Evolutionary conservation across 2,888 invertebrate species (phyloP).

Genomic region (Cenopis cana): DNA sequence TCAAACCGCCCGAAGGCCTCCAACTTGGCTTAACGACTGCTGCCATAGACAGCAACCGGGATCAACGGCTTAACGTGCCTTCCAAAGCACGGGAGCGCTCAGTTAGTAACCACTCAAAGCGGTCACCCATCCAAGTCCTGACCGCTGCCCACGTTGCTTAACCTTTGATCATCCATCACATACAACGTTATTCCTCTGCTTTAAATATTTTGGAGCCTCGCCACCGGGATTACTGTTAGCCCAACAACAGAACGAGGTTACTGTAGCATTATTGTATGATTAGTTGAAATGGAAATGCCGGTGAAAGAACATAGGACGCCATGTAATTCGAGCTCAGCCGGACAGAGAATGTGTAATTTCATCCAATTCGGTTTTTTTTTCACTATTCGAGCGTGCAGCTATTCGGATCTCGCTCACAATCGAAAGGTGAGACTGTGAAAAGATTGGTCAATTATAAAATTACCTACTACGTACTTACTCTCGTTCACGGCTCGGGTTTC

Average conservation of each 20-base stretch:
- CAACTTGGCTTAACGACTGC: too few relatives aligned
- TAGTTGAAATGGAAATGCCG: conserved; percentile 58
- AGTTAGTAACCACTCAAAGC: too few relatives aligned
- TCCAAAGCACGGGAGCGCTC: too few relatives aligned
- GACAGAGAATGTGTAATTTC: conserved; percentile 71
- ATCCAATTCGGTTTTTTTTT: conserved; percentile 69
- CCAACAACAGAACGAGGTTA: conserved; percentile 48
- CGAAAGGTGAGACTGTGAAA: conserved; percentile 52
- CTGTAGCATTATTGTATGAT: conserved; percentile 51
- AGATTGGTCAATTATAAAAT: conserved; percentile 57
- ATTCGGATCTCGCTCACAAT: conserved; percentile 48
- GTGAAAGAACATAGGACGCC: conserved; percentile 64
- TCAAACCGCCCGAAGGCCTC: too few relatives aligned
- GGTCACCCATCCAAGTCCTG: too few relatives aligned
- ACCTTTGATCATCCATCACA: too few relatives aligned
- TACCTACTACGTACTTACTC: conserved; percentile 48
- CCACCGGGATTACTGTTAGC: conserved; percentile 18
- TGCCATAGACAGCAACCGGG: too few relatives aligned
- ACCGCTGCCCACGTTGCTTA: too few relatives aligned
- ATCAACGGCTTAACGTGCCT: too few relatives aligned
- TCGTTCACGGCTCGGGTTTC: conserved; percentile 54
- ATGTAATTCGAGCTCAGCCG: conserved; percentile 63
- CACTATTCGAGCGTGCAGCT: conserved; percentile 51
- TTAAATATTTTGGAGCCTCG: conserved; percentile 11
- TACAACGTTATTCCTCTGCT: conserved; percentile 20